These are phyloP conservation scores for Hemibagrus wyckioides DNA, from an alignment of 2,113 vertebrate species.

Conservation along the genomic window DNA sequence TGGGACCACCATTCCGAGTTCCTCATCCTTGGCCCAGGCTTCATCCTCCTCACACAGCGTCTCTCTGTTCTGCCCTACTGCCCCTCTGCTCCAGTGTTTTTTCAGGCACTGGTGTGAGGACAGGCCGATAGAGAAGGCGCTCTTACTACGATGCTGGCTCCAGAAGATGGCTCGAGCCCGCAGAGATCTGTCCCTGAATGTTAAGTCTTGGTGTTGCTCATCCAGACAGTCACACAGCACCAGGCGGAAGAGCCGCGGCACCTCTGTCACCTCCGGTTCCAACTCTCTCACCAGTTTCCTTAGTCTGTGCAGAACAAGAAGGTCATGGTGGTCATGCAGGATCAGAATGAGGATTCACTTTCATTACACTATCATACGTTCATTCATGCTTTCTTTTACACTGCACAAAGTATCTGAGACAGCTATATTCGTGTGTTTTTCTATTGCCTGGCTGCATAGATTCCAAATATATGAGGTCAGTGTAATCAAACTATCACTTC, in stretches of 20 bases:
- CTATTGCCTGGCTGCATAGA: neutral
- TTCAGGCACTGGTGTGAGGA: conserved; percentile 43
- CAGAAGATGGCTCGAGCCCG: neutral
- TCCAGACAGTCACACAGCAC: conserved; percentile 57
- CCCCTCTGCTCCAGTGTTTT: conserved; percentile 25
- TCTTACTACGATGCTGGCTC: conserved; percentile 46
- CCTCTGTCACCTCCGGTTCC: conserved; percentile 58
- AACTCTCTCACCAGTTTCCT: conserved; percentile 58
- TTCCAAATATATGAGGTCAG: neutral
- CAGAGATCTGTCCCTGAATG: conserved; percentile 7
- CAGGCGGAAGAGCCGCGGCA: conserved; percentile 54
- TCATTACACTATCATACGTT: too few species aligned
- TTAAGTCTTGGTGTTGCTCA: conserved; percentile 39
- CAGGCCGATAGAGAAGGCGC: conserved; percentile 54
- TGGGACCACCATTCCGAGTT: neutral
- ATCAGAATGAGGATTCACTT: neutral
- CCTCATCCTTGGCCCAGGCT: neutral
- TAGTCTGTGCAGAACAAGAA: conserved; percentile 47
- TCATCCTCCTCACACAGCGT: neutral
- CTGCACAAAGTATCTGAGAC: neutral
- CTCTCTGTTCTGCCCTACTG: neutral
- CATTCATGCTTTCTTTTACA: neutral
- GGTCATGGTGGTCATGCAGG: neutral
- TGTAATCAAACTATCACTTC: neutral
- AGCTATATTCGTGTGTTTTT: neutral